These are phyloP conservation scores for Lochmaea crataegi DNA, from an alignment of 2,888 invertebrate species.

Conservation along the genomic window DNA sequence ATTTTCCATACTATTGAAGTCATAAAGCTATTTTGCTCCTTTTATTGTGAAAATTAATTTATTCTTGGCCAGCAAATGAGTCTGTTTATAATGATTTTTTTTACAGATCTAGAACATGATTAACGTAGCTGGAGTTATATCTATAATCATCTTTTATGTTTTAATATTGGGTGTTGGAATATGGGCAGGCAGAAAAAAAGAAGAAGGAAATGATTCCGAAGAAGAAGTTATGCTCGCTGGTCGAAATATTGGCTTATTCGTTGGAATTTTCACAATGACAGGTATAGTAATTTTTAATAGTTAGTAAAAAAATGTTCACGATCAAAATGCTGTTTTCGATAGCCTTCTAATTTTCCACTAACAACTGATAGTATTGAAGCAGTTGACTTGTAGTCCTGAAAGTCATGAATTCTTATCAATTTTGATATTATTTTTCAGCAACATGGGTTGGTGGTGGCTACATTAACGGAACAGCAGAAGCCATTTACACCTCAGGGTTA, in stretches of 20 bases:
- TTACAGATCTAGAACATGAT: conserved; percentile 72
- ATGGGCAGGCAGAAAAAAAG: conserved; percentile 97
- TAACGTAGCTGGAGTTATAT: conserved; percentile 91
- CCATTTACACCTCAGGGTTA: conserved; percentile 91
- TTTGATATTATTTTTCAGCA: conserved; percentile 69
- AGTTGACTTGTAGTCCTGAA: too few relatives aligned
- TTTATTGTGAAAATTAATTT: too few relatives aligned
- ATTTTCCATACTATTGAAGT: too few relatives aligned
- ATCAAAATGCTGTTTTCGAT: neutral
- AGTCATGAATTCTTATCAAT: too few relatives aligned
- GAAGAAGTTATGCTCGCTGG: conserved; percentile 99
- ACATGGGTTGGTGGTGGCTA: conserved; percentile 99
- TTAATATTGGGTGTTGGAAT: conserved; percentile 96
- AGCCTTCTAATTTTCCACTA: too few relatives aligned
- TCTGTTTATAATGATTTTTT: conserved; percentile 12
- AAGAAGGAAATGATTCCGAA: conserved; percentile 87
- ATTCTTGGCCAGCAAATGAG: neutral
- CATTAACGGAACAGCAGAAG: conserved; percentile 99
- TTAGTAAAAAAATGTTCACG: too few relatives aligned
- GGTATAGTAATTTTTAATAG: conserved; percentile 67
- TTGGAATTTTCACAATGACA: conserved; percentile 99
- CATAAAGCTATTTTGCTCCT: too few relatives aligned
- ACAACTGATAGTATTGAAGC: too few relatives aligned
- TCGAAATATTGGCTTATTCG: conserved; percentile 94
- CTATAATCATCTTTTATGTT: conserved; percentile 96